Base-by-base conservation (phyloP, 2,888 invertebrate genomes). In the Troilus luridus region DNA sequence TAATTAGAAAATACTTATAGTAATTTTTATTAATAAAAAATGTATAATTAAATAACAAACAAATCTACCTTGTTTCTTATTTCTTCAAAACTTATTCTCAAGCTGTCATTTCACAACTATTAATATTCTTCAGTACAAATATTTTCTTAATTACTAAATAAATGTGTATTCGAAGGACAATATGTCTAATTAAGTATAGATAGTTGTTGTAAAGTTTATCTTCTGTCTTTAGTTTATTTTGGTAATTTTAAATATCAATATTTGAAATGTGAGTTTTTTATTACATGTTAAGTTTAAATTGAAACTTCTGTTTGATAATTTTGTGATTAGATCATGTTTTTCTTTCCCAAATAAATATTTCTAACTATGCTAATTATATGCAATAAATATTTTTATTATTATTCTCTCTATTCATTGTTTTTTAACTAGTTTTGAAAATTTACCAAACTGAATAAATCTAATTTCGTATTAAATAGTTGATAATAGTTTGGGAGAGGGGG, bases 61-160 rank as follows among this genome's bases (percentile, higher is more conserved):
- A 67, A 24, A 24, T 67, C 1, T 77, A 8, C 19, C 17, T 77
- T 77, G 21, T 64, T 14, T 19, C 72, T 77, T 41, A 77, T 77
- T 41, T 77, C 72, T 77, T 41, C 27, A 77, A 24, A 67, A 77
- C 27, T 67, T 77, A 77, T 77, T 77, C 27, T 77, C 72, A 77
- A 77, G 72, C 41, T 77, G 72, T 77, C 41, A 77, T 77, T 77
- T 41, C 72, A 77, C 6, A 19, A 77, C 19, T 41, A 17, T 77
- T 77, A 77, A 77, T 24, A 17, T 77, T 77, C 72, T 77, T 77
- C 72, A 77, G 72, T 77, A 77, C 72, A 77, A 77, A 77, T 77
- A 77, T 77, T 77, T 77, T 77, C 27, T 77, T 77, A 77, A 41
- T 17, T 41, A 77, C 19, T 41, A 27, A 77, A 41, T 77, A 41